These are phyloP conservation scores for Thamnaconus septentrionalis DNA, from an alignment of 2,113 vertebrate species.

Conservation along the genomic window DNA sequence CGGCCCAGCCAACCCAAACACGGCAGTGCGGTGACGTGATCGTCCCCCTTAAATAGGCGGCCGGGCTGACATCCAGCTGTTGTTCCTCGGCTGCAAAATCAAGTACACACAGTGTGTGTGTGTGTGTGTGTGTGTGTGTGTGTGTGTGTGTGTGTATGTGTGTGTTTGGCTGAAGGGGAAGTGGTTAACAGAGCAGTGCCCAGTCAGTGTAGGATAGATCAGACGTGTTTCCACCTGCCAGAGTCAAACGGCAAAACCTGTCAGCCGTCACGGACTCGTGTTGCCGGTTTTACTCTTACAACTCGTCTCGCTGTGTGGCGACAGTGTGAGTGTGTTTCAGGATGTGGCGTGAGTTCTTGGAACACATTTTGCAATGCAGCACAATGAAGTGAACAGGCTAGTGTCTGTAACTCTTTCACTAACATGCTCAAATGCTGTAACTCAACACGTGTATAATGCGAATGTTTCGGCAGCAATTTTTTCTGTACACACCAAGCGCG, in stretches of 20 bases:
- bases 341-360: not conserved
- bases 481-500: too few species aligned
- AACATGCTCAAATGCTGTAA: not conserved
- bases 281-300: constrained; percentile 20
- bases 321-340: not conserved
- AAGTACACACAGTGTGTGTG: constrained; percentile 25
- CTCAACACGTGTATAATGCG: not conserved
- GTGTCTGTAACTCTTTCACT: too few species aligned
- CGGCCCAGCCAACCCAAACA: constrained; percentile 53
- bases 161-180: constrained; percentile 37
- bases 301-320: constrained; percentile 24
- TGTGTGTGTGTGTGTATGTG: not conserved
- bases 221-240: constrained; percentile 26
- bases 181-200: constrained; percentile 27
- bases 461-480: too few species aligned
- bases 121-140: constrained; percentile 1
- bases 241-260: too few species aligned
- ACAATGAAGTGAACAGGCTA: too few species aligned
- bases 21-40: constrained; percentile 34
- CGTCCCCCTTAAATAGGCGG: constrained; percentile 47
- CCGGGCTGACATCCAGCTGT: constrained; percentile 41
- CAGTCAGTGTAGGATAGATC: constrained; percentile 20
- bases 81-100: constrained; percentile 35
- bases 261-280: not conserved
- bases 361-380: too few species aligned